These are phyloP conservation scores for Phataginus tricuspis DNA, from an alignment of 2,797 vertebrate genomes.

Conservation along the genomic window DNA sequence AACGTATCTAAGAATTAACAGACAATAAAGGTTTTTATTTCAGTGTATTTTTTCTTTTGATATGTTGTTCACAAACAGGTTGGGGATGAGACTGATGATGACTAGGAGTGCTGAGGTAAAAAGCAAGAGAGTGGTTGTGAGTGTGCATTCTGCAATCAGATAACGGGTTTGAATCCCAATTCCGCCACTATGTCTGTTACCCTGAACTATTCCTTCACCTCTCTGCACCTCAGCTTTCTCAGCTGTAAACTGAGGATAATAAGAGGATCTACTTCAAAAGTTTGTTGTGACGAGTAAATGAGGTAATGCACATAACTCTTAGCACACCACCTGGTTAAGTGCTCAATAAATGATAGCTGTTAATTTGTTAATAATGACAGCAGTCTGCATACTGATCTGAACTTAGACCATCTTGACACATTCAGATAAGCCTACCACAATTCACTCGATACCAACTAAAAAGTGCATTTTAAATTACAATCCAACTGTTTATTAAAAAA, in stretches of 20 bases:
- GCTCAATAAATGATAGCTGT: not conserved
- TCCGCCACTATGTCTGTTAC: not conserved
- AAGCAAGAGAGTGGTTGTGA: not conserved
- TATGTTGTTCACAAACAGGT: not conserved
- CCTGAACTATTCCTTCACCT: not conserved
- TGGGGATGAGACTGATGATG: not conserved
- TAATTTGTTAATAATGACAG: not conserved
- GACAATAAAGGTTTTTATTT: constrained; percentile 3
- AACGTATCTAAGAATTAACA: not conserved
- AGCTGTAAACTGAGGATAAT: not conserved
- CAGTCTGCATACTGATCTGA: not conserved
- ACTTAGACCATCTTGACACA: not conserved
- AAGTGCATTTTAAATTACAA: constrained; percentile 32
- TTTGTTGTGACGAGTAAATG: constrained; percentile 36
- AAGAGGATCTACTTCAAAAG: constrained; percentile 3
- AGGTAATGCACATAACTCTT: not conserved
- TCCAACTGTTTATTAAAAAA: not conserved
- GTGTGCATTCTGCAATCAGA: not conserved
- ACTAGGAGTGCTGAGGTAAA: not conserved
- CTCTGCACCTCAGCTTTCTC: not conserved
- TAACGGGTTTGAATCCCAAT: not conserved
- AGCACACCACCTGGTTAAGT: not conserved
- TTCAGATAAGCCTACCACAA: not conserved
- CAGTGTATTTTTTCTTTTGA: constrained; percentile 13
- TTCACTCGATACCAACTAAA: constrained; percentile 13